Evolutionary conservation across 2,888 invertebrate genomes (phyloP).

Genomic region (Stenodera caucasica): DNA sequence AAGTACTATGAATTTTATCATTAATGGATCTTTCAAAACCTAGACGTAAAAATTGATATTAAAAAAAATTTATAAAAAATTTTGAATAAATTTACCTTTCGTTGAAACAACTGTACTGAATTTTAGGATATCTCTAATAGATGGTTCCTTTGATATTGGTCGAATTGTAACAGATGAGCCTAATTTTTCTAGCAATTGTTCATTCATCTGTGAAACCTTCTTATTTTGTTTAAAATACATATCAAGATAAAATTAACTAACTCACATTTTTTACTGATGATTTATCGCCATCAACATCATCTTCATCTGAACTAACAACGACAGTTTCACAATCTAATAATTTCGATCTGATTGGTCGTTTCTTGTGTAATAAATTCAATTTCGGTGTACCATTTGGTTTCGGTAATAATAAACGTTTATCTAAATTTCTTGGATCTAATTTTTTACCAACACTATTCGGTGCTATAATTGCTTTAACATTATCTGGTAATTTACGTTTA

Average conservation of each 20-base stretch:
- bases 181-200: constrained; percentile 44
- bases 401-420: constrained; percentile 15
- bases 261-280: constrained; percentile 38
- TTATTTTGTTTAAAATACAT: background rate
- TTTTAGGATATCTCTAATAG: constrained; percentile 42
- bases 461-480: constrained; percentile 63
- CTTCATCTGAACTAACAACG: constrained; percentile 73
- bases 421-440: constrained; percentile 17
- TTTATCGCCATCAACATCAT: constrained; percentile 52
- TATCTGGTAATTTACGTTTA: constrained; percentile 70
- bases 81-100: constrained; percentile 5
- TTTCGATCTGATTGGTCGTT: constrained; percentile 44
- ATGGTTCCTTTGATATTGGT: constrained; percentile 50
- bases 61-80: background rate
- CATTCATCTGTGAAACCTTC: constrained; percentile 35
- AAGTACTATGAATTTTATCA: constrained; percentile 9
- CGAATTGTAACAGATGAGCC: constrained; percentile 44
- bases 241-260: background rate
- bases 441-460: constrained; percentile 21
- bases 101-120: background rate
- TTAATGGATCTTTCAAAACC: constrained; percentile 8
- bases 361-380: constrained; percentile 25
- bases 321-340: constrained; percentile 68
- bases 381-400: constrained; percentile 25
- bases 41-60: background rate